A percentile compares a stretch with the other conserved stretches of the same genome.
Evolutionary conservation across 2,888 invertebrate species (phyloP).

Genomic region (Quadroppia sp.): DNA sequence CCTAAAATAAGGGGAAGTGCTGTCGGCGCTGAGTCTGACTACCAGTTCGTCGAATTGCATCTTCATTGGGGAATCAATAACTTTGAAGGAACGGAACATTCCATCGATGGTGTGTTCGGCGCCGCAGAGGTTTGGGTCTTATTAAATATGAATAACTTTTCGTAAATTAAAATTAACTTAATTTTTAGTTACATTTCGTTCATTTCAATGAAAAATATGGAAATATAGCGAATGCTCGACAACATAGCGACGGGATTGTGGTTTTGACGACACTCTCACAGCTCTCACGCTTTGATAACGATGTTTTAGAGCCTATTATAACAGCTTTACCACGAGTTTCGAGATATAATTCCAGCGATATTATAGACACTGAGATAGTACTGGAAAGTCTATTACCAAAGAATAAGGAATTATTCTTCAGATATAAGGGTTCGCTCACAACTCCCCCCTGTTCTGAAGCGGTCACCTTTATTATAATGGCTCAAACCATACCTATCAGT

Average conservation of each 20-base stretch:
- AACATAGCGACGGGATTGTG: background rate
- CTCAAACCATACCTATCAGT: background rate
- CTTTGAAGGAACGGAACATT: constrained; percentile 8
- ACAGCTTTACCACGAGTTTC: background rate
- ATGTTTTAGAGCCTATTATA: background rate
- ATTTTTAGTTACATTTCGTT: constrained; percentile 24
- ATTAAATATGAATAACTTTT: background rate
- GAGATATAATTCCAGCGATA: background rate
- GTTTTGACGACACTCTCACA: background rate
- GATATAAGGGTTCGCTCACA: constrained; percentile 12
- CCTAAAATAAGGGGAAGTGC: background rate
- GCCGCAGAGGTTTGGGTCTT: background rate
- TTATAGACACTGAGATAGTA: background rate
- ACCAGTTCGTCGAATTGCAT: background rate
- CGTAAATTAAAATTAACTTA: background rate
- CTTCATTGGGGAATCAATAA: constrained; percentile 19
- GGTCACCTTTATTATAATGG: constrained; percentile 6
- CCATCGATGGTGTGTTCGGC: background rate
- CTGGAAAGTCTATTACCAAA: background rate
- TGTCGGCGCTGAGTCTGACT: background rate
- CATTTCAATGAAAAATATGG: constrained; percentile 11
- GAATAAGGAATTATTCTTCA: background rate
- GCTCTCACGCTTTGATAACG: background rate
- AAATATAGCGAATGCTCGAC: background rate
- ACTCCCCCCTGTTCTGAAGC: constrained; percentile 27